phyloP scores from a whole-genome alignment of 2,113 vertebrate genomes.

The Manacus vitellinus region DNA sequence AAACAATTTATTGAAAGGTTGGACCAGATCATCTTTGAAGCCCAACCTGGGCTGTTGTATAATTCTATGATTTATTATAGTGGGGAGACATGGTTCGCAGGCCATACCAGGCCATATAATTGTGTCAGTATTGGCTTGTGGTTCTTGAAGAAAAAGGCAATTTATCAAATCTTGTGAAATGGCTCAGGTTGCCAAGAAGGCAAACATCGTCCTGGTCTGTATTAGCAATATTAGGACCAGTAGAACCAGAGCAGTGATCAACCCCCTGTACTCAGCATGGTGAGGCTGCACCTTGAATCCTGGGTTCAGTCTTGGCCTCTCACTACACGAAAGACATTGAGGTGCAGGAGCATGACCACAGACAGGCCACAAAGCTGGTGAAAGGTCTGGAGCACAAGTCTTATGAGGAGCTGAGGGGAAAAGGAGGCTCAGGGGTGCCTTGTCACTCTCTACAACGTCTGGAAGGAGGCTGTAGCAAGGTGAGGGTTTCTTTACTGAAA shows the following conservation, averaged over 20 bases:
- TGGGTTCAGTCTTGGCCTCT: neutral
- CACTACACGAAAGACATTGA: neutral
- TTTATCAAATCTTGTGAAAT: neutral
- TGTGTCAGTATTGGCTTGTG: neutral
- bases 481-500: neutral
- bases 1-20: neutral
- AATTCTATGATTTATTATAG: rapidly evolving
- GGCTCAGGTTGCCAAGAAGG: neutral
- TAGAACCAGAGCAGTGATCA: neutral
- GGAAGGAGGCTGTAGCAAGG: neutral
- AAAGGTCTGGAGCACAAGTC: neutral
- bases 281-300: no score
- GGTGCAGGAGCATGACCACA: rapidly evolving
- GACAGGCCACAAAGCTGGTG: neutral
- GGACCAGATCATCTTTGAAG: neutral
- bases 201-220: neutral
- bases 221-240: neutral
- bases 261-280: neutral
- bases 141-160: neutral
- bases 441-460: neutral
- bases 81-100: neutral
- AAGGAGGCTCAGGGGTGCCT: neutral
- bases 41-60: neutral
- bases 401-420: neutral
- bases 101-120: neutral